These are phyloP conservation scores for Drosophila kanapiae DNA, from an alignment of 1,140 invertebrate genomes.

Conservation along the genomic window DNA sequence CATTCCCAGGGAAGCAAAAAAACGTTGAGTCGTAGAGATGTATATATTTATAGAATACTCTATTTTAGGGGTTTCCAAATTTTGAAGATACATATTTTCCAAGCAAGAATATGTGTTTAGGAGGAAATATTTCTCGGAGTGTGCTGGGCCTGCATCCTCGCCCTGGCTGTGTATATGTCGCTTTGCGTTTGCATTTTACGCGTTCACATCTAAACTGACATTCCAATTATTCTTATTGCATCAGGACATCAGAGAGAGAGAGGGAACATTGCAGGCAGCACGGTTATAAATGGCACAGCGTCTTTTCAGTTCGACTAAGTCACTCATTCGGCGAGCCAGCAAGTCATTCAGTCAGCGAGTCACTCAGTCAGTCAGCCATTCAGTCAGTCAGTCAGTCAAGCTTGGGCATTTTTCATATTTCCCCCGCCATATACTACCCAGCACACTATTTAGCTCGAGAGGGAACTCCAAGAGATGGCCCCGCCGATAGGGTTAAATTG, in stretches of 20 bases:
- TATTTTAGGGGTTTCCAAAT: background rate
- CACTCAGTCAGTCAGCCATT: conserved; percentile 6
- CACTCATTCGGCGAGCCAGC: conserved; percentile 35
- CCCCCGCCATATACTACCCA: background rate
- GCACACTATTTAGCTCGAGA: conserved; percentile 49
- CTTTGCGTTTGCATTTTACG: conserved; percentile 66
- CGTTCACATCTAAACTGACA: conserved; percentile 74
- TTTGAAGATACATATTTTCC: background rate
- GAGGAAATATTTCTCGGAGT: background rate
- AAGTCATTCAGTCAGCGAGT: conserved; percentile 13
- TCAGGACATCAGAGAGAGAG: conserved; percentile 23
- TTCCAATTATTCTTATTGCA: conserved; percentile 78
- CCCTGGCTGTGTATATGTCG: conserved; percentile 49
- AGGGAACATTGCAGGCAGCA: conserved; percentile 11
- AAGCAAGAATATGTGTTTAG: background rate
- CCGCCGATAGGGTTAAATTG: conserved; percentile 14
- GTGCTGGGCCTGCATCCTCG: conserved; percentile 43
- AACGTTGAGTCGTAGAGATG: no score
- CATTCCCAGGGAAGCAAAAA: no score
- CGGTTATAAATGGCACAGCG: conserved; percentile 56
- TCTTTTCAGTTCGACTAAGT: conserved; percentile 62
- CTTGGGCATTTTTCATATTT: conserved; percentile 63
- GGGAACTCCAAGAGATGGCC: conserved; percentile 9
- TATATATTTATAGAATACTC: no score
- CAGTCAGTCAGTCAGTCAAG: conserved; percentile 10